A percentile compares a stretch with the other conserved stretches of the same genome.
phyloP scores from a whole-genome alignment of 2,113 vertebrate species.

The Collichthys lucidus region DNA sequence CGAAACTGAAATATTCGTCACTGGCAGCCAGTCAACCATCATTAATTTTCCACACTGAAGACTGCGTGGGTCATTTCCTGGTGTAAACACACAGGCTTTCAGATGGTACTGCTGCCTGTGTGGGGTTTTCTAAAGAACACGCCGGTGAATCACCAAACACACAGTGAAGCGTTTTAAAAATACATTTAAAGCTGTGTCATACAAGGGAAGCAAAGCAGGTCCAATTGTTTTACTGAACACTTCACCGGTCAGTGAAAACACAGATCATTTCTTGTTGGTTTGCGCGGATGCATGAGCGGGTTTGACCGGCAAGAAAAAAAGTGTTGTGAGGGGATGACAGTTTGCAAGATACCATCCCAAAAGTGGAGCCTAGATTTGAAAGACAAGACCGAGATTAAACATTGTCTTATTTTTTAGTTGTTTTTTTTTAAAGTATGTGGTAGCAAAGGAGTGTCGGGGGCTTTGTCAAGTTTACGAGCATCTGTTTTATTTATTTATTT shows the following conservation, averaged over 20 bases:
- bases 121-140: conserved; percentile 49
- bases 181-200: conserved; percentile 20
- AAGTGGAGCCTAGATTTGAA: background rate
- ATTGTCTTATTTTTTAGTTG: background rate
- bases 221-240: background rate
- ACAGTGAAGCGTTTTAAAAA: conserved; percentile 19
- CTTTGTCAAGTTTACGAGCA: background rate
- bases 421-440: background rate
- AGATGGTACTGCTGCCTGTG: conserved; percentile 14
- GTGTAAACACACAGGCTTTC: background rate
- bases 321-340: background rate
- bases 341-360: background rate
- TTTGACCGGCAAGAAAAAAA: conserved; percentile 8
- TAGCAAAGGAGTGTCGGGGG: background rate
- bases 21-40: conserved; percentile 7
- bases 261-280: background rate
- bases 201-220: conserved; percentile 4
- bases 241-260: background rate
- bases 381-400: background rate
- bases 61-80: conserved; percentile 46
- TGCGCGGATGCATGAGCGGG: background rate
- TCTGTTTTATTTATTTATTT: background rate
- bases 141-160: conserved; percentile 41
- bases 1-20: conserved; percentile 36
- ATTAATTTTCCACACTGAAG: conserved; percentile 37